These are phyloP conservation scores for Astyanax mexicanus DNA, from an alignment of 2,797 vertebrate species.

Conservation along the genomic window DNA sequence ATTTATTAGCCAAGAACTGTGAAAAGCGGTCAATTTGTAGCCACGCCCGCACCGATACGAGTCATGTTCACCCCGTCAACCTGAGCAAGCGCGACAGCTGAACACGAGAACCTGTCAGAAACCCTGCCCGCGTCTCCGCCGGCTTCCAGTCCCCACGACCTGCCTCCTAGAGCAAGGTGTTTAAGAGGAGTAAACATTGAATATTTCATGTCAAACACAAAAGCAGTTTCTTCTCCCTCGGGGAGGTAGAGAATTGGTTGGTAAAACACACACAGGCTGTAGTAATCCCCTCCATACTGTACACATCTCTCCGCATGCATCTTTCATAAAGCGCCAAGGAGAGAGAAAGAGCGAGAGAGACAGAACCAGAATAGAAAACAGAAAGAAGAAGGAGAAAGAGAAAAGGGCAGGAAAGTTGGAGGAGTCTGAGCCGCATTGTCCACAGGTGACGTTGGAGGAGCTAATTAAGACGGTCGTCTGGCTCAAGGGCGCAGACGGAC, in stretches of 20 bases:
- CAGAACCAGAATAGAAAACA: background rate
- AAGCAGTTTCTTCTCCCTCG: background rate
- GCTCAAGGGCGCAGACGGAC: slow-evolving; percentile 18
- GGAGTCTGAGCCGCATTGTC: background rate
- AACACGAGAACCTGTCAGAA: background rate
- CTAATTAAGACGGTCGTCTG: slow-evolving; percentile 34
- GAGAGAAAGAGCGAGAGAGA: background rate
- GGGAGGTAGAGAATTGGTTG: background rate
- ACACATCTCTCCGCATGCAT: background rate
- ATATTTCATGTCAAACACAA: slow-evolving; percentile 17
- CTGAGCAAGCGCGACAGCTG: background rate
- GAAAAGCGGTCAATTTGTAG: background rate
- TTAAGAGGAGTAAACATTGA: slow-evolving; percentile 26
- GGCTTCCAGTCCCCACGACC: background rate
- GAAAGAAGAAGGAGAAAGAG: no score
- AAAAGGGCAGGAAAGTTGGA: background rate
- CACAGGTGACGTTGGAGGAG: background rate
- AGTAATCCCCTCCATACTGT: background rate
- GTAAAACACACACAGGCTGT: background rate
- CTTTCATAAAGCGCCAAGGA: background rate
- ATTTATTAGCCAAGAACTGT: background rate
- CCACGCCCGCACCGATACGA: background rate
- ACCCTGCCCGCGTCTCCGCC: background rate
- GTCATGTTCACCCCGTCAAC: background rate
- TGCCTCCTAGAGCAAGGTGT: slow-evolving; percentile 1